phyloP scores from a whole-genome alignment of 92 coral and sea anemone genomes.

The Isaurus tuberculatus region DNA sequence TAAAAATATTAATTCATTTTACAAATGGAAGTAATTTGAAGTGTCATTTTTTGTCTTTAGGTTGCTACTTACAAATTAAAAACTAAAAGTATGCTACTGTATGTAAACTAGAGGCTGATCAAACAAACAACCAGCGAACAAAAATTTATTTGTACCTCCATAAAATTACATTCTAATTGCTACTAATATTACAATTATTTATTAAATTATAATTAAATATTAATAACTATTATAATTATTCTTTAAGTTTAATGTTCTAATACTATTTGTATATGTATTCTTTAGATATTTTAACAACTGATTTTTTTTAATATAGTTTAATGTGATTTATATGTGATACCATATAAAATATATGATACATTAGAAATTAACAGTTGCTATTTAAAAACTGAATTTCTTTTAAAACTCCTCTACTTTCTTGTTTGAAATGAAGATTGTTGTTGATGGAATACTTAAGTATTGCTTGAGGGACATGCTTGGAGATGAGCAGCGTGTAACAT shows the following conservation, averaged over 20 bases:
- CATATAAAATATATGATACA: neutral
- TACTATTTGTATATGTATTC: neutral
- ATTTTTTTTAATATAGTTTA: neutral
- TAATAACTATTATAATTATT: too few relatives aligned
- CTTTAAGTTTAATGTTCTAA: neutral
- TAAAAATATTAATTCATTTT: too few relatives aligned
- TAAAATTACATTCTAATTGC: too few relatives aligned
- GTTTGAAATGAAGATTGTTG: neutral
- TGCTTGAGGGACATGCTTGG: conserved; percentile 25
- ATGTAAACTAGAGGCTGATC: neutral
- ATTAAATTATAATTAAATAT: too few relatives aligned
- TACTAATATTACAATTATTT: too few relatives aligned
- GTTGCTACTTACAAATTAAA: neutral
- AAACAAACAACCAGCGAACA: too few relatives aligned
- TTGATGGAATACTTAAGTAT: conserved; percentile 17
- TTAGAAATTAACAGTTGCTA: neutral
- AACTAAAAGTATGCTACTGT: neutral
- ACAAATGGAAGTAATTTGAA: neutral
- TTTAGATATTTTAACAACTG: neutral
- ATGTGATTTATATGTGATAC: neutral
- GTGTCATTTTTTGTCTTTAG: neutral
- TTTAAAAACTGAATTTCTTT: neutral
- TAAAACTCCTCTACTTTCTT: neutral
- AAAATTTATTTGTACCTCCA: too few relatives aligned
- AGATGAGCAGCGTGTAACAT: neutral